Percentiles rank a stretch among this genome's conserved stretches.
Evolutionary conservation across 1,140 invertebrate genomes (phyloP).

Genomic region (Pristionchus pacificus): DNA sequence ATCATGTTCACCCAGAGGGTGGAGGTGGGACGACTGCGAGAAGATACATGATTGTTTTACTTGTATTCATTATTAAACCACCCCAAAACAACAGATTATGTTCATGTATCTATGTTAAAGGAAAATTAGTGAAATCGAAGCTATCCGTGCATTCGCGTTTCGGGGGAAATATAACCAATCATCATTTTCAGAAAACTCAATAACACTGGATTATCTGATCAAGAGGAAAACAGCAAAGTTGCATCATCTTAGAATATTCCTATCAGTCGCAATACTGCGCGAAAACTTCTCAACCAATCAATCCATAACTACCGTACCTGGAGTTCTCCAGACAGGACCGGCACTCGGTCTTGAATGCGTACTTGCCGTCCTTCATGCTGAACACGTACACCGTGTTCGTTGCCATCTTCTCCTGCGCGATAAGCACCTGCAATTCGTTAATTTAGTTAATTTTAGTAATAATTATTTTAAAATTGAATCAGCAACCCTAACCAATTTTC

Average conservation of each 20-base stretch:
- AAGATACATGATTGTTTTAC: constrained; percentile 7
- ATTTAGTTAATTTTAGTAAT: background rate
- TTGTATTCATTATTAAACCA: background rate
- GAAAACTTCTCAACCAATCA: no score
- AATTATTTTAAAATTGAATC: background rate
- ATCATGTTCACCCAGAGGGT: constrained; percentile 99
- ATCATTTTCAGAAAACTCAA: no score
- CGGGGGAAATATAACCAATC: no score
- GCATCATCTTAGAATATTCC: no score
- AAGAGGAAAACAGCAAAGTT: no score
- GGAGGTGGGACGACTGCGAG: constrained; percentile 79
- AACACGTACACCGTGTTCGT: constrained; percentile 99
- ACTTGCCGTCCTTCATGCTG: constrained; percentile 89
- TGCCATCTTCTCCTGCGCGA: constrained; percentile 99
- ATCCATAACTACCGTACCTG: no score
- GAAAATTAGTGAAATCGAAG: no score
- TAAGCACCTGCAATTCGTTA: constrained; percentile 62
- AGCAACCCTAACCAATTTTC: background rate
- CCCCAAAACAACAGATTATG: constrained; percentile 13
- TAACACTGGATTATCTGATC: no score
- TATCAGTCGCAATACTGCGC: no score
- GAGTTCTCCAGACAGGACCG: constrained; percentile 90
- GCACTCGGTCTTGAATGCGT: constrained; percentile 92
- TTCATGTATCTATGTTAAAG: background rate
- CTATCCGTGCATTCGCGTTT: no score